Evolutionary conservation across 2,888 invertebrate species (phyloP).

Genomic region (Dryobotodes eremita): DNA sequence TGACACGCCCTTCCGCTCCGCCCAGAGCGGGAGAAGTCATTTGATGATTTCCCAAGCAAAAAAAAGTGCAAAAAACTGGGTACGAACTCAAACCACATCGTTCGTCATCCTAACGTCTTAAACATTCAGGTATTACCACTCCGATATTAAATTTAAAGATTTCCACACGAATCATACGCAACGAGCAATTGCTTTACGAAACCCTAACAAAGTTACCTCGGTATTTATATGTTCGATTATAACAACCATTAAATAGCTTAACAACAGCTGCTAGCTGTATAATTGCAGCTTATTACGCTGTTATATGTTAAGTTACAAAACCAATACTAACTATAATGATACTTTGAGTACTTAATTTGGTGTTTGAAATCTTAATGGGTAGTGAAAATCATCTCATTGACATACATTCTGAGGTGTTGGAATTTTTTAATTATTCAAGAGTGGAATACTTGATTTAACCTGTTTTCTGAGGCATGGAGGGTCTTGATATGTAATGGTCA

Average conservation of each 20-base stretch:
- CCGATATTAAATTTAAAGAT: slow-evolving; percentile 11
- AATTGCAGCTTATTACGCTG: slow-evolving; percentile 31
- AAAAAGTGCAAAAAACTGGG: not conserved
- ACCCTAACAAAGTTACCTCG: slow-evolving; percentile 23
- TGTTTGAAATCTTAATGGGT: slow-evolving; percentile 11
- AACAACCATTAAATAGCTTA: slow-evolving; percentile 30
- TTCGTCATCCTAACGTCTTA: not conserved
- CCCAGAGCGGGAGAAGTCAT: too few relatives aligned
- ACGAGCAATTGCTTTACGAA: slow-evolving; percentile 39
- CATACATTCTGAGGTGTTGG: slow-evolving; percentile 30
- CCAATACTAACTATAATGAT: slow-evolving; percentile 25
- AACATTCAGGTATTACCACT: not conserved
- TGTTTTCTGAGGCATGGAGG: not conserved
- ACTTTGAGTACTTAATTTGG: slow-evolving; percentile 30
- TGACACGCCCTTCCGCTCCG: too few relatives aligned
- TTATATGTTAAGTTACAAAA: slow-evolving; percentile 48
- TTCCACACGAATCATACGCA: slow-evolving; percentile 24
- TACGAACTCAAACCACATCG: not conserved
- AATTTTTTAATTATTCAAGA: not conserved
- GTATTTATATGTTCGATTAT: slow-evolving; percentile 40
- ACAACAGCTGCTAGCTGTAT: slow-evolving; percentile 21
- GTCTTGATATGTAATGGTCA: not conserved
- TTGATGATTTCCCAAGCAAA: too few relatives aligned
- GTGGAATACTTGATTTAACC: not conserved
- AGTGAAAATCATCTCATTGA: slow-evolving; percentile 39